Base-by-base conservation (phyloP, 2,797 vertebrate species). In the Pampus argenteus region DNA sequence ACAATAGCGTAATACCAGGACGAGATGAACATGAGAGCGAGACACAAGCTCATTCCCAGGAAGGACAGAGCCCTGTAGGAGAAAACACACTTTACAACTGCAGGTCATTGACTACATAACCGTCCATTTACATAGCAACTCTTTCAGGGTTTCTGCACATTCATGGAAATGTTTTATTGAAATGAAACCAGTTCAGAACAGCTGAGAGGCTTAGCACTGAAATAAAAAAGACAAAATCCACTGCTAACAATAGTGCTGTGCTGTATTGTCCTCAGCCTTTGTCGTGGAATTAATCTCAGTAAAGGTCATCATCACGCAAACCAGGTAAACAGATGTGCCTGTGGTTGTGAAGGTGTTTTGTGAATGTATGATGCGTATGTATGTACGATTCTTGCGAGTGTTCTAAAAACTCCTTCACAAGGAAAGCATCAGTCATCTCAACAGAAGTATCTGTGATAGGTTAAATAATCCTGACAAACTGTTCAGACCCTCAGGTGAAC, bases 1-100 rank as follows among this genome's bases (percentile, higher is more conserved):
- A 96, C 83, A 20, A 99, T 95, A 3, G 98, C 97, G 4, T 99
- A 99, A 88, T 97, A 96, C 98, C 98, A 99, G 71, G 98, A 99
- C 51, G 94, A 98, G 89, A 99, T 95, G 93, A 99, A 99, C 98
- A 99, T 99, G 86, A 99, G 94, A 17, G 97, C 95, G 29, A 99
- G 95, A 91, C 97, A 99, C 84, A 99, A 94, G 88, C 96, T 99
- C 97, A 98, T 98, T 65, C 98, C 98, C 82, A 99, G 92, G 92
- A 99, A 99, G 28, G 97, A 99, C 8, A 98, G 93, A 14, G 96
- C 87, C 97, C 98, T 99, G 91, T 14, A 14, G 57, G 64, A 78
- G 26, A 9, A 69, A 67, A 65, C 36, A 79, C 25, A 29, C 9
- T 31, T 60, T 8, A 50, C 9, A 26, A 26, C 2, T 20, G 1